Conservation (phyloP, 2,888 invertebrate species). For the Abrostola triplasia region DNA sequence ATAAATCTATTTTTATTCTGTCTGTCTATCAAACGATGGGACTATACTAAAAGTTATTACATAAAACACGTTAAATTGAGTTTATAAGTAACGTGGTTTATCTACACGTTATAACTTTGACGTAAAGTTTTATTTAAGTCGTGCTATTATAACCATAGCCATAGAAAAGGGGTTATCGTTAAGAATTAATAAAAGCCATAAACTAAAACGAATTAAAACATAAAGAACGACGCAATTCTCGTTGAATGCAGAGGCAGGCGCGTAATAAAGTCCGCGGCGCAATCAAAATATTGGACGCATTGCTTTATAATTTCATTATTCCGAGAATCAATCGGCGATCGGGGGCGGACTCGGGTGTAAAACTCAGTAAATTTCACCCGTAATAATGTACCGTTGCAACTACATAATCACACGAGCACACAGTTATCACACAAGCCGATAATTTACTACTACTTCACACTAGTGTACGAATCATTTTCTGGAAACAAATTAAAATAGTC, state of each 20-base stretch:
- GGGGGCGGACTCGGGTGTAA: slow-evolving; percentile 68
- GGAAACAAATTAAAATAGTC: slow-evolving; percentile 55
- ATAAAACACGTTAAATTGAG: no score
- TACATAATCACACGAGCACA: slow-evolving; percentile 62
- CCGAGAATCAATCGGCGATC: slow-evolving; percentile 75
- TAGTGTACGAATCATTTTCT: slow-evolving; percentile 51
- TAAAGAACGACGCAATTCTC: slow-evolving; percentile 42
- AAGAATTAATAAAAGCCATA: slow-evolving; percentile 48
- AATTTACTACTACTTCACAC: slow-evolving; percentile 75
- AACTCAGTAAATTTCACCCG: slow-evolving; percentile 64
- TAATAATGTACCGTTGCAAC: slow-evolving; percentile 75
- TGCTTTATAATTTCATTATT: slow-evolving; percentile 75
- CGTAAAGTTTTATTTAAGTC: slow-evolving; percentile 8
- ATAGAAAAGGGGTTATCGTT: slow-evolving; percentile 43
- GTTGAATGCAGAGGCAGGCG: slow-evolving; percentile 39
- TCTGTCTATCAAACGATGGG: no score
- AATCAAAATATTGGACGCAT: slow-evolving; percentile 68
- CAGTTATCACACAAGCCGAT: slow-evolving; percentile 60
- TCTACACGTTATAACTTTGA: neutral
- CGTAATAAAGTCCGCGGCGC: slow-evolving; percentile 56
- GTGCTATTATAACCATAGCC: slow-evolving; percentile 22
- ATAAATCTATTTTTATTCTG: no score
- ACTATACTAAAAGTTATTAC: no score
- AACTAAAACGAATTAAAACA: slow-evolving; percentile 40
- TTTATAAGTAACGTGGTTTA: no score